phyloP scores from a whole-genome alignment of 2,888 invertebrate species.

The Dryomyza anilis region DNA sequence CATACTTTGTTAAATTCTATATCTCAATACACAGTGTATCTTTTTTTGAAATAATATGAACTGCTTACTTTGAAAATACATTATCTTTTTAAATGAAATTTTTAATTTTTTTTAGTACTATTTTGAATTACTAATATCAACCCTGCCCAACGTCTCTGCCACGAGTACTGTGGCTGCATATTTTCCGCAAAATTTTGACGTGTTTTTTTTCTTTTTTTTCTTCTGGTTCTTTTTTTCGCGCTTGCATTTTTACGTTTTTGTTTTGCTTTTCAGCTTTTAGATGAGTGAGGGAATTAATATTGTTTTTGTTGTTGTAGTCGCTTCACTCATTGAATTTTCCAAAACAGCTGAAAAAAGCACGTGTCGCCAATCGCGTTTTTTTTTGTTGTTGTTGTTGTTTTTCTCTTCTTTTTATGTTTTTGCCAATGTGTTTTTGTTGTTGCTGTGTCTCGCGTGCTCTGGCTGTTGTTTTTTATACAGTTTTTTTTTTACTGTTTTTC shows the following conservation, averaged over 20 bases:
- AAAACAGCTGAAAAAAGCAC: constrained; percentile 60
- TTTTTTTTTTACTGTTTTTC: constrained; percentile 30
- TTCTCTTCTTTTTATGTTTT: constrained; percentile 13
- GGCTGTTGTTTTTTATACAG: background rate
- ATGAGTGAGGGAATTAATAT: too few relatives aligned
- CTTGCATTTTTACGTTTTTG: constrained; percentile 24
- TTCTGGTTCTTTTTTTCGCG: constrained; percentile 13
- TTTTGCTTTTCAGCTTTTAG: too few relatives aligned
- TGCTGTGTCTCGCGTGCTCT: constrained; percentile 9
- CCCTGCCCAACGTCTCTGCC: too few relatives aligned
- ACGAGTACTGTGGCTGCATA: too few relatives aligned
- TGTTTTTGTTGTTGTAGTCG: constrained; percentile 42
- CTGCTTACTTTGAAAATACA: too few relatives aligned
- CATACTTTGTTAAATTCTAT: too few relatives aligned
- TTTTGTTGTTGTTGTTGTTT: constrained; percentile 22
- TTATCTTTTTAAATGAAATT: too few relatives aligned
- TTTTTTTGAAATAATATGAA: too few relatives aligned
- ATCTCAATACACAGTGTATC: too few relatives aligned
- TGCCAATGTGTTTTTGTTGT: constrained; percentile 28
- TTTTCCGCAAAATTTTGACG: constrained; percentile 13
- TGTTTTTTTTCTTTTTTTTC: constrained; percentile 3
- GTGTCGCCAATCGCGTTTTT: constrained; percentile 47
- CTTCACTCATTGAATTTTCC: constrained; percentile 47
- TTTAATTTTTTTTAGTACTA: too few relatives aligned
- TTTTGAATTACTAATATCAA: too few relatives aligned